Conservation (phyloP, 2,113 vertebrate genomes). For the Paraplagusia blochii region DNA sequence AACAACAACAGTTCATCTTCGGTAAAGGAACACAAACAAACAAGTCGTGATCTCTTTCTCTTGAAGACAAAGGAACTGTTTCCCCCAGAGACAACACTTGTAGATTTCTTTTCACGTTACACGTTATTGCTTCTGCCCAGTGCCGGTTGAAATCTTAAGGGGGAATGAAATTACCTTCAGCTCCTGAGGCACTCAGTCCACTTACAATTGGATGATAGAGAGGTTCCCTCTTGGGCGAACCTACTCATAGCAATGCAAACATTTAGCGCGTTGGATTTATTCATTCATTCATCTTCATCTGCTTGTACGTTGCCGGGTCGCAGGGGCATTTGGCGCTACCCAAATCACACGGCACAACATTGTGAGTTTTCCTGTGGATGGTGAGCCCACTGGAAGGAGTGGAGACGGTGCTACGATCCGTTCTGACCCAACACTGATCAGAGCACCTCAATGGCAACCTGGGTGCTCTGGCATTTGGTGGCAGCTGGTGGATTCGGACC, state of each 20-base stretch:
- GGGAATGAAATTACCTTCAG: slow-evolving; percentile 44
- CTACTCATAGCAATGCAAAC: slow-evolving; percentile 38
- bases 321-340: no score
- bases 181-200: slow-evolving; percentile 41
- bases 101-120: slow-evolving; percentile 35
- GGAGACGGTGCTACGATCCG: no score
- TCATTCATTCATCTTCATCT: no score
- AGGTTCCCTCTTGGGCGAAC: slow-evolving; percentile 34
- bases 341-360: no score
- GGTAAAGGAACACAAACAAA: slow-evolving; percentile 6
- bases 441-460: no score
- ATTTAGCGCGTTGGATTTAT: slow-evolving; percentile 36
- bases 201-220: slow-evolving; percentile 46
- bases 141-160: slow-evolving; percentile 42
- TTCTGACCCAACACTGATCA: no score
- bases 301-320: no score
- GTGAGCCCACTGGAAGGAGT: no score
- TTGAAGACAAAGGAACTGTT: slow-evolving; percentile 12
- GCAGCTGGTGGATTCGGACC: no score
- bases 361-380: no score
- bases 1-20: slow-evolving; percentile 18
- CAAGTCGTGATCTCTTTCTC: slow-evolving; percentile 7
- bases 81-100: slow-evolving; percentile 36
- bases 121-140: slow-evolving; percentile 32
- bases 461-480: no score